Evolutionary conservation across 2,113 vertebrate species (phyloP).

Genomic region (Seriola quinqueradiata): DNA sequence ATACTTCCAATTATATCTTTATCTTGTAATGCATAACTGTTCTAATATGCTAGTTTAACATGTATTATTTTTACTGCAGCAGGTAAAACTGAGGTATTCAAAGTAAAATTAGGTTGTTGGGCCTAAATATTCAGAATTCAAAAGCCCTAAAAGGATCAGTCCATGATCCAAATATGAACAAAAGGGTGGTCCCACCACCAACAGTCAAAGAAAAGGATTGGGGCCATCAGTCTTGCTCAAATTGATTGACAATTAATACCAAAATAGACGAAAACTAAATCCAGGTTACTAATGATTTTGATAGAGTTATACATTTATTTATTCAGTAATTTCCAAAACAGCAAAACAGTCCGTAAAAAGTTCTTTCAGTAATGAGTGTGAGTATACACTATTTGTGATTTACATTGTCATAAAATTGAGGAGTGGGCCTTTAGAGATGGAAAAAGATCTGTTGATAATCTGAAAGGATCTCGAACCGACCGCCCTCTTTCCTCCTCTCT

Average conservation of each 20-base stretch:
- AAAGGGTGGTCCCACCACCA: too few species aligned
- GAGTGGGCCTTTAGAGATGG: neutral
- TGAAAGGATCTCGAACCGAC: too few species aligned
- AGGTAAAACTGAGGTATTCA: too few species aligned
- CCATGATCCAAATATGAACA: too few species aligned
- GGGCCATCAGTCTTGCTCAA: neutral
- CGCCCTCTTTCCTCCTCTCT: too few species aligned
- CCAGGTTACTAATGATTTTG: too few species aligned
- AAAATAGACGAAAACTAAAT: neutral
- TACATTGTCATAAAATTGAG: neutral
- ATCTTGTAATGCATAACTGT: neutral
- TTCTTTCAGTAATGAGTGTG: neutral
- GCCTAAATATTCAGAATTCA: neutral
- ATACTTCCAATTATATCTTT: too few species aligned
- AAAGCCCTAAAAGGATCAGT: neutral
- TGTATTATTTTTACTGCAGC: too few species aligned
- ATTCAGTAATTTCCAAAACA: neutral
- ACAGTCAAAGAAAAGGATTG: neutral
- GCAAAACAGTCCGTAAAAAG: neutral
- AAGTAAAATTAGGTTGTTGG: too few species aligned
- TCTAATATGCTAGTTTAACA: neutral
- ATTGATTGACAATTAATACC: neutral
- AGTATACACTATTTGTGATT: neutral
- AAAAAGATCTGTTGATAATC: neutral
- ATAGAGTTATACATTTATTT: too few species aligned